Base-by-base conservation (phyloP, 2,797 vertebrate species). In the Pempheris klunzingeri region DNA sequence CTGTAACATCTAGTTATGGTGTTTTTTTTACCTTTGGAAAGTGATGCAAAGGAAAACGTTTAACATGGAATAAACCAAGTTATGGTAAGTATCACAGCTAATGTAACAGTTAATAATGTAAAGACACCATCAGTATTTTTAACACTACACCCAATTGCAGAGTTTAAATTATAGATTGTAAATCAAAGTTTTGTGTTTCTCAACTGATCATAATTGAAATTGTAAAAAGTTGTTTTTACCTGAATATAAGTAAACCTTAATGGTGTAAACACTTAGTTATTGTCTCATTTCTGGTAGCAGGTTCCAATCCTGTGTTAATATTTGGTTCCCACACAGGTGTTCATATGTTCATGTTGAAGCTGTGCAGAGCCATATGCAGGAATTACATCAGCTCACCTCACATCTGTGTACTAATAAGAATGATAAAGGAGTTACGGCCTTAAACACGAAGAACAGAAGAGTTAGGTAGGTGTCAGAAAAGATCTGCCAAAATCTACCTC, bases 211-310 rank as follows among this genome's bases (percentile, higher is more conserved):
- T 32, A n/a, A 13, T 24, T 66, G 2, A 39, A 34, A 49, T 26
- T 24, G 18, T 53, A 10, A 60, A n/a, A n/a, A n/a, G n/a, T n/a
- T n/a, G n/a, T n/a, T n/a, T n/a, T n/a, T n/a, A 43, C 3, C 28
- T 20, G 1, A n/a, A n/a, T 26, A n/a, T 26, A 43, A 46, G 18
- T 28, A 47, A 54, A 54, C 20, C 10, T 57, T 1, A 38, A 9
- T 28, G 0, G 15, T 77, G 39, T 65, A 65, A 80, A 77, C 49
- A 43, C 24, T 26, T 12, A 54, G 8, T 26, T 18, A 15, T 28
- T 12, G 11, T 55, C 15, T n/a, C n/a, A n/a, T n/a, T n/a, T n/a
- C n/a, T n/a, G n/a, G n/a, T n/a, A n/a, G n/a, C n/a, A n/a, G n/a
- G n/a, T n/a, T n/a, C n/a, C n/a, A n/a, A n/a, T n/a, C n/a, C n/a